phyloP scores from a whole-genome alignment of 1,140 invertebrate species.

The Drosophila willistoni region DNA sequence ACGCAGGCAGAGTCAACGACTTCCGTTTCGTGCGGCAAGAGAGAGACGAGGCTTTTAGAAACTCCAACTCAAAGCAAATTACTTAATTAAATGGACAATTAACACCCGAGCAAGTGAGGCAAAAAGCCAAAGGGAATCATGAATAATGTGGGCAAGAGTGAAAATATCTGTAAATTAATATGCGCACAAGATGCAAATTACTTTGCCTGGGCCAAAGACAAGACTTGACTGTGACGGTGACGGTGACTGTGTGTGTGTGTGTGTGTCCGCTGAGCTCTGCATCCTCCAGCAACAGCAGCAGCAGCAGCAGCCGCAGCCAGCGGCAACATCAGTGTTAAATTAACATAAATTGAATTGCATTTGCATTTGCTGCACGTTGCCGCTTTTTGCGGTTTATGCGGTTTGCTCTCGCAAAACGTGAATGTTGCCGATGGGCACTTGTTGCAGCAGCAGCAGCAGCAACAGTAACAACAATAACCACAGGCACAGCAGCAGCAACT shows the following conservation, averaged over 20 bases:
- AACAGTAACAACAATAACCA: slow-evolving; percentile 29
- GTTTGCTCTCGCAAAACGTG: slow-evolving; percentile 36
- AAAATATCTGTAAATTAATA: slow-evolving; percentile 82
- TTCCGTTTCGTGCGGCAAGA: slow-evolving; percentile 54
- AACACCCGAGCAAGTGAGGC: slow-evolving; percentile 61
- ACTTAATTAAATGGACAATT: slow-evolving; percentile 82
- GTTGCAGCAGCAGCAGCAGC: slow-evolving; percentile 25
- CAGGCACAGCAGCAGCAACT: slow-evolving; percentile 28
- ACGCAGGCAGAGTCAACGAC: slow-evolving; percentile 77
- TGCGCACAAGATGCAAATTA: slow-evolving; percentile 81
- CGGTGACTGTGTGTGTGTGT: slow-evolving; percentile 10
- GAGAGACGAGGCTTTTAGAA: slow-evolving; percentile 10
- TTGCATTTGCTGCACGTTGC: slow-evolving; percentile 76
- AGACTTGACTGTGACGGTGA: slow-evolving; percentile 31
- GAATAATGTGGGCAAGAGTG: slow-evolving; percentile 73
- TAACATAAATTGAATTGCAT: slow-evolving; percentile 83
- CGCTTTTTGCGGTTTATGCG: slow-evolving; percentile 54
- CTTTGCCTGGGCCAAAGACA: slow-evolving; percentile 77
- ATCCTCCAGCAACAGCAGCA: slow-evolving; percentile 11
- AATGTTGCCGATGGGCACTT: slow-evolving; percentile 40
- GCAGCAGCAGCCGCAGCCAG: slow-evolving; percentile 26
- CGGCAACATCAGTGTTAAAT: slow-evolving; percentile 69
- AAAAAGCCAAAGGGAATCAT: slow-evolving; percentile 23
- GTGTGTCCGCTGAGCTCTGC: slow-evolving; percentile 7
- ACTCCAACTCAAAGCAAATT: slow-evolving; percentile 65